Percentiles rank a stretch among this genome's conserved stretches.
phyloP scores from a whole-genome alignment of 2,113 vertebrate species.

The Sinocyclocheilus maitianheensis region DNA sequence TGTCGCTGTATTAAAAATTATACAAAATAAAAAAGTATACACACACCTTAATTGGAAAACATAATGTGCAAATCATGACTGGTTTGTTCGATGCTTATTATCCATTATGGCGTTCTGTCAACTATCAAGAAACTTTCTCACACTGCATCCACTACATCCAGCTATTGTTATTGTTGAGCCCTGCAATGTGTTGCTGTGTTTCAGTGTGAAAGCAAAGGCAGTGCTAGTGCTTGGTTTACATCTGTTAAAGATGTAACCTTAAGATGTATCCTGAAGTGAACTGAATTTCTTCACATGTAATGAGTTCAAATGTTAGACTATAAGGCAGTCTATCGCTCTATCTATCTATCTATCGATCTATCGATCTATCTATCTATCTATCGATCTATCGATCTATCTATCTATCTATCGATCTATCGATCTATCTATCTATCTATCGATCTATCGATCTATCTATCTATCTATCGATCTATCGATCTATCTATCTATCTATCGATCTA shows the following conservation, averaged over 20 bases:
- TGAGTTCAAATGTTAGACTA: not conserved
- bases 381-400: not conserved
- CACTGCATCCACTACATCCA: not conserved
- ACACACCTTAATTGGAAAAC: no score
- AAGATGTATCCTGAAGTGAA: not conserved
- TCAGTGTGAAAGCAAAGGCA: not conserved
- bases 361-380: not conserved
- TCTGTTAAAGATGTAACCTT: not conserved
- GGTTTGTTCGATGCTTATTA: not conserved
- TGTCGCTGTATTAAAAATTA: no score
- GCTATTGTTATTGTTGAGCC: not conserved
- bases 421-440: no score
- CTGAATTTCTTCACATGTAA: not conserved
- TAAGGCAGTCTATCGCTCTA: not conserved
- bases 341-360: no score
- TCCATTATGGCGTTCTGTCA: not conserved
- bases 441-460: no score
- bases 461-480: no score
- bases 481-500: no score
- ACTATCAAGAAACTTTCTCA: not conserved
- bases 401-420: rapidly evolving
- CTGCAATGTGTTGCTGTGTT: not conserved
- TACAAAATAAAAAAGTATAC: no score
- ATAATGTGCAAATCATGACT: no score
- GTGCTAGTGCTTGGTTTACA: not conserved